Evolutionary conservation across 1,140 invertebrate species (phyloP).

Genomic region (Magallana ariakensis): DNA sequence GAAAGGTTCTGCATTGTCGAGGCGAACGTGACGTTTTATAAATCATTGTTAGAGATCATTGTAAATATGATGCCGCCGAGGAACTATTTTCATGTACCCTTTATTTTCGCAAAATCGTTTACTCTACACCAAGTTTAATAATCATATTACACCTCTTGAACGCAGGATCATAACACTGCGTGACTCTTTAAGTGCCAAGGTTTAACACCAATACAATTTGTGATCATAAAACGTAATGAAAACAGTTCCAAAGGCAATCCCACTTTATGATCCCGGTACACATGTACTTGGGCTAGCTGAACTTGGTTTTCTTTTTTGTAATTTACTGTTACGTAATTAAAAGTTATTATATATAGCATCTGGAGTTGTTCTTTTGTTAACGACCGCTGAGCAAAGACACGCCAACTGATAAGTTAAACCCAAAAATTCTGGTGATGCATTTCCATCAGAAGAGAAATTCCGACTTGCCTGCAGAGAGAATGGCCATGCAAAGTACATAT

Average conservation of each 20-base stretch:
- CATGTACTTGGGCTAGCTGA: constrained; percentile 5
- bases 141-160: not conserved
- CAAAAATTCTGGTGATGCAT: no score
- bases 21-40: no score
- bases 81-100: constrained; percentile 14
- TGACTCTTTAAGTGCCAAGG: constrained; percentile 5
- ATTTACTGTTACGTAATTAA: constrained; percentile 24
- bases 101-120: constrained; percentile 7
- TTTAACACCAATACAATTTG: not conserved
- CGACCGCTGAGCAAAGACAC: no score
- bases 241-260: not conserved
- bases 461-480: no score
- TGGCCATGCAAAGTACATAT: no score
- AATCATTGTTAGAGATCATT: constrained; percentile 19
- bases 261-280: not conserved
- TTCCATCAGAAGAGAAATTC: no score
- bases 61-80: not conserved
- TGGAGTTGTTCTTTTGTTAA: not conserved
- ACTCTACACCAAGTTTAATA: not conserved
- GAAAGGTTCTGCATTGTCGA: no score
- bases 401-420: no score
- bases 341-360: not conserved
- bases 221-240: not conserved
- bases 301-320: constrained; percentile 13
- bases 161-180: not conserved